phyloP scores from a whole-genome alignment of 2,888 invertebrate genomes.

The Heliconius sara region DNA sequence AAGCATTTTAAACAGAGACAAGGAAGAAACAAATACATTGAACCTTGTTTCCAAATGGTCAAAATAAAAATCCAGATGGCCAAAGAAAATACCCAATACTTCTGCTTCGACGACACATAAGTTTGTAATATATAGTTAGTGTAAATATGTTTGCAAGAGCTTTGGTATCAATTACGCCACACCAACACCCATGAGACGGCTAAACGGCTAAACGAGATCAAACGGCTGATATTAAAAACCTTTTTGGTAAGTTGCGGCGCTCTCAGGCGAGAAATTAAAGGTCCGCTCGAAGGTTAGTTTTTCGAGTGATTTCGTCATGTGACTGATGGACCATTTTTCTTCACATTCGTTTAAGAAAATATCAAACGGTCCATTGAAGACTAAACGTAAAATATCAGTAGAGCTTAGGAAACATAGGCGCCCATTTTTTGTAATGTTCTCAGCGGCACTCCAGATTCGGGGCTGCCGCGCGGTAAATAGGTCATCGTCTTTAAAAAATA shows the following conservation, averaged over 20 bases:
- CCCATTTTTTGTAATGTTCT: background rate
- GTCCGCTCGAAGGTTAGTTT: slow-evolving; percentile 58
- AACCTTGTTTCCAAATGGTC: too few relatives aligned
- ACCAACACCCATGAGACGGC: slow-evolving; percentile 47
- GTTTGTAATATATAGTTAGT: slow-evolving; percentile 10
- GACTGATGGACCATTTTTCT: slow-evolving; percentile 47
- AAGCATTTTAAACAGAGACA: background rate
- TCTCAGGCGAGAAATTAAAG: slow-evolving; percentile 71
- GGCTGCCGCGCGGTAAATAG: background rate
- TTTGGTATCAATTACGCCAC: slow-evolving; percentile 42
- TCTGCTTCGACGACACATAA: background rate
- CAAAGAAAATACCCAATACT: background rate
- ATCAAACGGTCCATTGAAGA: slow-evolving; percentile 21
- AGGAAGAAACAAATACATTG: background rate
- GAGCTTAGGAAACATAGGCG: background rate
- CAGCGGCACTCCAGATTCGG: background rate
- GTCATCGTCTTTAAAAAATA: slow-evolving; percentile 26
- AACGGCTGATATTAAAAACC: slow-evolving; percentile 63
- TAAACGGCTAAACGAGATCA: slow-evolving; percentile 58
- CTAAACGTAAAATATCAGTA: slow-evolving; percentile 9
- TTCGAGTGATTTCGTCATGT: slow-evolving; percentile 56
- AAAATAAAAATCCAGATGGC: background rate
- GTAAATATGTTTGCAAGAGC: slow-evolving; percentile 25
- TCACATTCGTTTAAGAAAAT: slow-evolving; percentile 37
- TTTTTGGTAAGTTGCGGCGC: slow-evolving; percentile 53